Conservation (phyloP, 2,888 invertebrate species). For the Hydroisotoma schaefferi region DNA sequence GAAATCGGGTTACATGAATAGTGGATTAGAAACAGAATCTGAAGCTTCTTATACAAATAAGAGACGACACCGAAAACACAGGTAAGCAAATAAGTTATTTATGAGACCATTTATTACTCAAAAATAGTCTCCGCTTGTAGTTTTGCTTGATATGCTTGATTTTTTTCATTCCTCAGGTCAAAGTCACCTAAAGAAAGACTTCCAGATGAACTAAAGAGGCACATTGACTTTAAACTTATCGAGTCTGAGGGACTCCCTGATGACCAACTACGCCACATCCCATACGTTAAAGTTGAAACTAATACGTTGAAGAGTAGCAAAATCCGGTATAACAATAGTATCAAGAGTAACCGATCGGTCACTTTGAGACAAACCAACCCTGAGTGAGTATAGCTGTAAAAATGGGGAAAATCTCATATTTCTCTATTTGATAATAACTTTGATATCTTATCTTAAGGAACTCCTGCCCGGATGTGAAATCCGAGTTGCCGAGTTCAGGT, state of each 20-base stretch:
- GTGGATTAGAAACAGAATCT: conserved; percentile 55
- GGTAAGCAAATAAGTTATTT: neutral
- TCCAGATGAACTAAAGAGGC: conserved; percentile 73
- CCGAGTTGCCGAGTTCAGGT: conserved; percentile 37
- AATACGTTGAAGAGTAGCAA: conserved; percentile 40
- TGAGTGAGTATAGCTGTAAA: conserved; percentile 27
- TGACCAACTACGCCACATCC: conserved; percentile 78
- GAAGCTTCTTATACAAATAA: conserved; percentile 52
- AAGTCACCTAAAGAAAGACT: conserved; percentile 70
- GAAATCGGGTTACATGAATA: conserved; percentile 52
- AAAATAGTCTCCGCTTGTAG: neutral
- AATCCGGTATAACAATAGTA: conserved; percentile 39
- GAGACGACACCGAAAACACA: conserved; percentile 34
- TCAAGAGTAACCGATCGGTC: conserved; percentile 32
- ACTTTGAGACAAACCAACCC: conserved; percentile 30
- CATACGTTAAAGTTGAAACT: conserved; percentile 78
- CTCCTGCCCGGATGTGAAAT: conserved; percentile 30
- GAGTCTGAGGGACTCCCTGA: conserved; percentile 87
- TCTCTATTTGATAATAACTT: neutral
- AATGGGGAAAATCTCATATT: neutral
- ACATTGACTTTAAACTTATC: conserved; percentile 80
- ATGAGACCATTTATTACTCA: neutral
- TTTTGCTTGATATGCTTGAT: neutral
- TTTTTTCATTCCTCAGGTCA: conserved; percentile 51
- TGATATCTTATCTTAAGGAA: conserved; percentile 19